Percentiles rank a stretch among this genome's conserved stretches.
These are phyloP conservation scores for Picus viridis DNA, from an alignment of 2,797 vertebrate species.

Conservation along the genomic window DNA sequence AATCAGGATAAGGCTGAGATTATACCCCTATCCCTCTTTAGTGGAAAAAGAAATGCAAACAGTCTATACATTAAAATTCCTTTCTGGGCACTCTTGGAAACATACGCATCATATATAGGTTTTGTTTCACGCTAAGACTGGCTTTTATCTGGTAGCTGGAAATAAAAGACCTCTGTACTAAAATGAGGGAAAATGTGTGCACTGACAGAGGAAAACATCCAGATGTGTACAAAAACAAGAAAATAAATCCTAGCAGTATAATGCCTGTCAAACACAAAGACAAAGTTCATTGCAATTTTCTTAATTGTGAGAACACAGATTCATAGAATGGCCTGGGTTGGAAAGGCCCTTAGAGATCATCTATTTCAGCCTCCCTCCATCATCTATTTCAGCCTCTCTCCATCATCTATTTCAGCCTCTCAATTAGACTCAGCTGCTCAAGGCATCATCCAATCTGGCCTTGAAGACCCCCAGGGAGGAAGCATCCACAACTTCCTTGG, in stretches of 20 bases:
- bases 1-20: slow-evolving; percentile 72
- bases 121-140: slow-evolving; percentile 46
- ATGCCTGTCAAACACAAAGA: slow-evolving; percentile 50
- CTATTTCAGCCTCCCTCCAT: too few relatives aligned
- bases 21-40: slow-evolving; percentile 58
- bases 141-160: slow-evolving; percentile 52
- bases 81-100: slow-evolving; percentile 60
- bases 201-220: slow-evolving; percentile 49
- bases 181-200: slow-evolving; percentile 50
- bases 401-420: too few relatives aligned
- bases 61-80: slow-evolving; percentile 64
- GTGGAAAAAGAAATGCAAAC: slow-evolving; percentile 67
- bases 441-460: too few relatives aligned
- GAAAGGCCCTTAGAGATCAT: too few relatives aligned
- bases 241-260: slow-evolving; percentile 2
- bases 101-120: background rate
- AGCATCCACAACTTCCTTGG: too few relatives aligned
- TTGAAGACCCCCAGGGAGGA: too few relatives aligned
- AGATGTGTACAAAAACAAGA: slow-evolving; percentile 20
- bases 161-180: slow-evolving; percentile 57
- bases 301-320: background rate
- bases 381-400: too few relatives aligned
- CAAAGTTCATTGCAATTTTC: slow-evolving; percentile 1
- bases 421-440: too few relatives aligned
- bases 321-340: too few relatives aligned